Conservation (phyloP, 92 coral and sea anemone genomes). For the Heteractis magnifica region DNA sequence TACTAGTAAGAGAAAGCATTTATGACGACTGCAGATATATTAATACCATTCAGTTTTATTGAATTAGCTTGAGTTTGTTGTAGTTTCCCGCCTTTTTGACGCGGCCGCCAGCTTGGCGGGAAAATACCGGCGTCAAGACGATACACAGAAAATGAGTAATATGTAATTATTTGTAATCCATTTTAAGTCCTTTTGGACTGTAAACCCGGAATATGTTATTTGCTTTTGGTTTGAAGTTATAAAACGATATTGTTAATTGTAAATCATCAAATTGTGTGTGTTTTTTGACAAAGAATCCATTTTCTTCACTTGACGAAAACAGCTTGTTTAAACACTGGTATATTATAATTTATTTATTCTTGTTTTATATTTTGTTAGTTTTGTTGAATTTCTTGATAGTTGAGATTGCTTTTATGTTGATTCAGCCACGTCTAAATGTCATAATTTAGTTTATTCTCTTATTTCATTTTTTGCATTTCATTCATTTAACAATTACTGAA, state of each 20-base stretch:
- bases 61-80: constrained; percentile 5
- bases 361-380: background rate
- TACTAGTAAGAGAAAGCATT: background rate
- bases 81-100: constrained; percentile 10
- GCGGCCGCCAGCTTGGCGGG: constrained; percentile 16
- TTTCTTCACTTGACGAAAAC: background rate
- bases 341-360: background rate
- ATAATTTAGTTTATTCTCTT: background rate
- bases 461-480: background rate
- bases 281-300: background rate
- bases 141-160: background rate
- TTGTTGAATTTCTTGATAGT: background rate
- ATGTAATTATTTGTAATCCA: constrained; percentile 2
- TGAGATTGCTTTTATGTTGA: background rate
- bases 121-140: constrained; percentile 4
- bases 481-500: background rate
- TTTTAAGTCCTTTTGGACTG: background rate
- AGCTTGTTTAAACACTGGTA: background rate
- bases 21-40: constrained; percentile 6
- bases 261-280: background rate
- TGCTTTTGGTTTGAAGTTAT: background rate
- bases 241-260: background rate
- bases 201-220: background rate
- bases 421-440: background rate
- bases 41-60: background rate